These are phyloP conservation scores for Autographa gamma DNA, from an alignment of 2,888 invertebrate genomes.

Conservation along the genomic window DNA sequence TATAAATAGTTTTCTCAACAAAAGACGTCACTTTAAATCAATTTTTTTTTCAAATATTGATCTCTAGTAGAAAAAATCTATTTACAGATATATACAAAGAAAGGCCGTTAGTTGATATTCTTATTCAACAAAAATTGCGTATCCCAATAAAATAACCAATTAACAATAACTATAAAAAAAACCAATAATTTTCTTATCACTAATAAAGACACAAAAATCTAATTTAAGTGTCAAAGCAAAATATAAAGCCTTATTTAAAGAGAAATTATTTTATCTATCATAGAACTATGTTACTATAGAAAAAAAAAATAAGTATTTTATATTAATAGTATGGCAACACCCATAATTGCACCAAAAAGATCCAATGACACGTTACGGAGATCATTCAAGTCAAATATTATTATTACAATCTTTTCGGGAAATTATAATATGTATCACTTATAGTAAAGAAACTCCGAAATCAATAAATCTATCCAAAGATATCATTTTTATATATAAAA, in stretches of 20 bases:
- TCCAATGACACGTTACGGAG: constrained; percentile 60
- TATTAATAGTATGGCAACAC: constrained; percentile 60
- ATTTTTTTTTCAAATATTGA: no score
- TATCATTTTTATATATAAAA: no score
- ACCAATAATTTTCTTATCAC: neutral
- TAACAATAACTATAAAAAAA: neutral
- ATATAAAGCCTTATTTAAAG: constrained; percentile 29
- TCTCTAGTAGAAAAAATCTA: no score
- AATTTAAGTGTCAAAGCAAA: constrained; percentile 9
- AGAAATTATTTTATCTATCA: constrained; percentile 34
- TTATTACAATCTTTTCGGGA: constrained; percentile 16
- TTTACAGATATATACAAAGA: no score
- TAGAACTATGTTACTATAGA: constrained; percentile 46
- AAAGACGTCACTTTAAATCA: no score
- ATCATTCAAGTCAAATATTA: constrained; percentile 56
- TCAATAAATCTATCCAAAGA: no score
- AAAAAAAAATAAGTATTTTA: constrained; percentile 48
- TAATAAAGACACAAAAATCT: constrained; percentile 18
- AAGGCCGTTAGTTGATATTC: no score
- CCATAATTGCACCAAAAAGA: constrained; percentile 63
- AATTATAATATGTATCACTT: constrained; percentile 3
- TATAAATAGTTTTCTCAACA: no score
- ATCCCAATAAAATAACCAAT: neutral
- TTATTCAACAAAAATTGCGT: neutral
- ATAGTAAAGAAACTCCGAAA: no score